Evolutionary conservation across 2,113 vertebrate genomes (phyloP).

Genomic region (Catharus minimus): DNA sequence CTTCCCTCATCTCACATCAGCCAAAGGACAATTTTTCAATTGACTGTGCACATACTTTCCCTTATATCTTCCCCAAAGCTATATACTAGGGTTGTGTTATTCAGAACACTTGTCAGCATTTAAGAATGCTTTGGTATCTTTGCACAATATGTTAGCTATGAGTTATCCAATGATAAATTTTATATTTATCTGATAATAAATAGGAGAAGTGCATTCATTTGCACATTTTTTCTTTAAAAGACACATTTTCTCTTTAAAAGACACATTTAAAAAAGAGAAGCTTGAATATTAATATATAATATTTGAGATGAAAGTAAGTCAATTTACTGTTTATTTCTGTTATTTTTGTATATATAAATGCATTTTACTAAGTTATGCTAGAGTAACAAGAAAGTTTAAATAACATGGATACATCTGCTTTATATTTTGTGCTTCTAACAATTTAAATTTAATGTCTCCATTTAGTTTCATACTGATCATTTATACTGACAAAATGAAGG

Average conservation of each 20-base stretch:
- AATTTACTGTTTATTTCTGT: background rate
- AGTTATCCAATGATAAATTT: background rate
- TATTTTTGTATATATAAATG: background rate
- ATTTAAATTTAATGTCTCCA: constrained; percentile 58
- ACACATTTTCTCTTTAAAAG: background rate
- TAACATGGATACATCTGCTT: background rate
- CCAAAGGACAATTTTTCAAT: background rate
- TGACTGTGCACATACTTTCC: background rate
- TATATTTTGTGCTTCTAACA: constrained; percentile 60
- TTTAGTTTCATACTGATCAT: constrained; percentile 76
- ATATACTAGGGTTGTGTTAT: background rate
- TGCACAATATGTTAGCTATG: background rate
- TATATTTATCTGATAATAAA: background rate
- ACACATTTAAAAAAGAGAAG: background rate
- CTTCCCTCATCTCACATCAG: background rate
- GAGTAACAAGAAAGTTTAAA: constrained; percentile 8
- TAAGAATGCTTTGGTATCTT: background rate
- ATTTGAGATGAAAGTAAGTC: background rate
- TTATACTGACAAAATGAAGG: constrained; percentile 75
- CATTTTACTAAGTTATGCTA: constrained; percentile 13
- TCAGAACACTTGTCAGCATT: background rate
- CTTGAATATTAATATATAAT: background rate
- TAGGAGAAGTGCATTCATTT: background rate
- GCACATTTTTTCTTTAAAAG: background rate
- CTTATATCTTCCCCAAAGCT: background rate